Percentiles rank a stretch among this genome's conserved stretches.
phyloP scores from a whole-genome alignment of 2,797 vertebrate species.

The Taeniopygia guttata region DNA sequence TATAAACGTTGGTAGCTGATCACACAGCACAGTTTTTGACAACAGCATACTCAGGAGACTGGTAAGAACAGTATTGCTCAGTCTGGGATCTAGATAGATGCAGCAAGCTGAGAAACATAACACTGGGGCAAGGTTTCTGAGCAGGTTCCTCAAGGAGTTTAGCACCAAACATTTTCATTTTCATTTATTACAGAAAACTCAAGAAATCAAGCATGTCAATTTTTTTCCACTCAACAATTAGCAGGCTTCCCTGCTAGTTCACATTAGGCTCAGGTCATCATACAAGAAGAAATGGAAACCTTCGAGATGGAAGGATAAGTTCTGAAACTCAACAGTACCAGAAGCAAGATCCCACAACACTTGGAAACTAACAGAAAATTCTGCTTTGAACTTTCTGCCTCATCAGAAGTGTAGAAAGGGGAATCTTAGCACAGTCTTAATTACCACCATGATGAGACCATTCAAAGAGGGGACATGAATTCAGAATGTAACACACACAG shows the following conservation, averaged over 20 bases:
- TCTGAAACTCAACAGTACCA: not conserved
- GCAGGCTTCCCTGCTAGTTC: not conserved
- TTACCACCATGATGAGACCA: not conserved
- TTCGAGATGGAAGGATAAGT: not conserved
- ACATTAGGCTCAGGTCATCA: not conserved
- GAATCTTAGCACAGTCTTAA: not conserved
- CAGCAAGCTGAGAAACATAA: not conserved
- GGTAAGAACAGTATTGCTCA: not conserved
- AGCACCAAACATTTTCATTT: not conserved
- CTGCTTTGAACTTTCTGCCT: not conserved
- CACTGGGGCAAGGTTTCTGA: not conserved
- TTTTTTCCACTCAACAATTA: not conserved
- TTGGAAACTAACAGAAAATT: not conserved
- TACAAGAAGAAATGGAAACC: not conserved
- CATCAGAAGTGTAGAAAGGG: not conserved
- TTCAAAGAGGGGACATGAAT: not conserved
- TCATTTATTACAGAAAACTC: not conserved
- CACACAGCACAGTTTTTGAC: not conserved
- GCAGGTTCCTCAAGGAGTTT: not conserved
- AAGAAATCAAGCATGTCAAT: not conserved
- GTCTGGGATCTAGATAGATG: not conserved
- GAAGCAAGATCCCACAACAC: rapidly evolving
- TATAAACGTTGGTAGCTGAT: not conserved
- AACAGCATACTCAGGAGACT: not conserved
- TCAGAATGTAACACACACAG: not conserved